A percentile compares a stretch with the other conserved stretches of the same genome.
Evolutionary conservation across 2,888 invertebrate genomes (phyloP).

Genomic region (Chromoteleia sp.): DNA sequence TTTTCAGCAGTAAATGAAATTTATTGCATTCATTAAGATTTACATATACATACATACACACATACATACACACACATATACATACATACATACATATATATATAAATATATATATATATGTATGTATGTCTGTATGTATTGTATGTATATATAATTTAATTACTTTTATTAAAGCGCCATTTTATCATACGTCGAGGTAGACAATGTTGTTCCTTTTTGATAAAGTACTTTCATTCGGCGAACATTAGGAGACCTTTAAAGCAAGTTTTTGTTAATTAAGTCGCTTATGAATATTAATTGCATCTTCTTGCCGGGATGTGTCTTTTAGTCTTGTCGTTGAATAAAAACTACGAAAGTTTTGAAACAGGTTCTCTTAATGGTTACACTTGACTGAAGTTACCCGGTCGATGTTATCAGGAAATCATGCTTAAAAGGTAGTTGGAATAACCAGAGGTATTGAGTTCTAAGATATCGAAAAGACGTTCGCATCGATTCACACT

Average conservation of each 20-base stretch:
- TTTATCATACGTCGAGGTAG: too few relatives aligned
- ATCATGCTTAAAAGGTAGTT: constrained; percentile 74
- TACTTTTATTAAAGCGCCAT: too few relatives aligned
- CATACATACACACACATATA: too few relatives aligned
- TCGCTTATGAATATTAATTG: constrained; percentile 2
- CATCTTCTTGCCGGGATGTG: constrained; percentile 15
- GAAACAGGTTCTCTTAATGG: constrained; percentile 82
- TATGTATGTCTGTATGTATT: too few relatives aligned
- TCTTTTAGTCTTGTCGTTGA: constrained; percentile 29
- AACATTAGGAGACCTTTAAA: too few relatives aligned
- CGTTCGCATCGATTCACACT: not conserved
- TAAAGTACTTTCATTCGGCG: too few relatives aligned
- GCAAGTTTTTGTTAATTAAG: constrained; percentile 4
- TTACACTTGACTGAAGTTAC: constrained; percentile 82
- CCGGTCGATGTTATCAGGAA: constrained; percentile 78
- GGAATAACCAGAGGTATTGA: constrained; percentile 65
- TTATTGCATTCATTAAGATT: constrained; percentile 7
- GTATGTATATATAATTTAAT: too few relatives aligned
- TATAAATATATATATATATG: too few relatives aligned
- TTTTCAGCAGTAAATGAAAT: not conserved
- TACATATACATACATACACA: too few relatives aligned
- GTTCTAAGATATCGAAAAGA: constrained; percentile 38
- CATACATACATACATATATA: too few relatives aligned
- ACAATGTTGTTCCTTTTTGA: too few relatives aligned
- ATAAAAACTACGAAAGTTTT: constrained; percentile 63